These are phyloP conservation scores for Armadillidium nasatum DNA, from an alignment of 1,140 invertebrate genomes.

Conservation along the genomic window DNA sequence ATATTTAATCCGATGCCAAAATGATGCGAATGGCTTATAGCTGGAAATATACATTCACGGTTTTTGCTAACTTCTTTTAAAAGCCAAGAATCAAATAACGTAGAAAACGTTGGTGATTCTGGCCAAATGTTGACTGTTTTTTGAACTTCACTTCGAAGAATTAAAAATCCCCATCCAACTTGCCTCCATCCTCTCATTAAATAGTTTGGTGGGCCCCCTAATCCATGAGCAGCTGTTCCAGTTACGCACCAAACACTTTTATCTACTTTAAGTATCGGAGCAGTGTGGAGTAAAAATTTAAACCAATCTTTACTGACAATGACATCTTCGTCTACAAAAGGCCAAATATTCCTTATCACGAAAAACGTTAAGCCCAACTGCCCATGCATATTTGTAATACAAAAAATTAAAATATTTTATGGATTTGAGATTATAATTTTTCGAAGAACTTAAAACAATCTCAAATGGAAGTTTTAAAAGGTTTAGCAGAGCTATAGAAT, in stretches of 20 bases:
- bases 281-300: not conserved
- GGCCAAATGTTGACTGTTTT: not conserved
- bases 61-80: conserved; percentile 6
- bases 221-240: not conserved
- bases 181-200: not conserved
- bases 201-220: not conserved
- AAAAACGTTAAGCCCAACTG: not conserved
- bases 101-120: not conserved
- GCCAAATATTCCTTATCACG: not conserved
- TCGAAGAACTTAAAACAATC: not conserved
- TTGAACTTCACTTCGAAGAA: not conserved
- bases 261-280: not conserved
- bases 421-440: not conserved
- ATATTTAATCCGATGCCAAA: not conserved
- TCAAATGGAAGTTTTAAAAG: not conserved
- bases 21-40: not conserved
- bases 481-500: not conserved
- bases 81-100: not conserved
- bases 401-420: not conserved
- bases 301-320: not conserved
- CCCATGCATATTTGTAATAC: not conserved
- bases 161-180: not conserved
- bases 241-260: not conserved
- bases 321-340: not conserved
- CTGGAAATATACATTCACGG: not conserved